These are phyloP conservation scores for Galeruca laticollis DNA, from an alignment of 2,888 invertebrate genomes.

Conservation along the genomic window DNA sequence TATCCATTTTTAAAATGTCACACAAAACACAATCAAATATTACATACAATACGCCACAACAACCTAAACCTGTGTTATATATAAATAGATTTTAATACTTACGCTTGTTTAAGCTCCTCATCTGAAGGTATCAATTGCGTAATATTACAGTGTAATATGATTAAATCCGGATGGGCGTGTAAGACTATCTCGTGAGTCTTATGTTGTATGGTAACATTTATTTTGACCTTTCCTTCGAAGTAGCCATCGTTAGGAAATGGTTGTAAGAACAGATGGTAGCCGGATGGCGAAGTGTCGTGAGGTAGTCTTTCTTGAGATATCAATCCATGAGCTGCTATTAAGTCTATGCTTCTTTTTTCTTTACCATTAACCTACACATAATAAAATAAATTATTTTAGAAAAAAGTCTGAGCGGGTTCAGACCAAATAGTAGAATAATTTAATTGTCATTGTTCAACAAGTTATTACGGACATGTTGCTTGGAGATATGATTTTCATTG, in stretches of 20 bases:
- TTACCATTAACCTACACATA: slow-evolving; percentile 44
- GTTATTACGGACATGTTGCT: too few species aligned
- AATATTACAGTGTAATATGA: slow-evolving; percentile 67
- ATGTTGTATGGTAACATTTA: slow-evolving; percentile 76
- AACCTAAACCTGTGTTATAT: background rate
- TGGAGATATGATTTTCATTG: too few species aligned
- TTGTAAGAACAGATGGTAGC: slow-evolving; percentile 76
- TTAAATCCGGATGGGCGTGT: slow-evolving; percentile 76
- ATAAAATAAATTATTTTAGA: slow-evolving; percentile 2
- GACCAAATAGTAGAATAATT: too few species aligned
- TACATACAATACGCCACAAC: too few species aligned
- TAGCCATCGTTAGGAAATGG: slow-evolving; percentile 75
- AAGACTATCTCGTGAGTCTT: slow-evolving; percentile 74
- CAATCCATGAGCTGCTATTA: slow-evolving; percentile 77
- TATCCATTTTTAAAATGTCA: too few species aligned
- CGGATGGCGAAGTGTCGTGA: slow-evolving; percentile 74
- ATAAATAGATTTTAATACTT: background rate
- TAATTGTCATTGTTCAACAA: too few species aligned
- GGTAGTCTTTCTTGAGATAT: slow-evolving; percentile 75
- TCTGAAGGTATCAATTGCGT: slow-evolving; percentile 53
- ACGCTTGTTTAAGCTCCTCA: slow-evolving; percentile 50
- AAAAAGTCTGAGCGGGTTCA: too few species aligned
- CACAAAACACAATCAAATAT: too few species aligned
- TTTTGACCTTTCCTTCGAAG: slow-evolving; percentile 77
- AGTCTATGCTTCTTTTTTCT: slow-evolving; percentile 74